A percentile compares a stretch with the other conserved stretches of the same genome.
Evolutionary conservation across 2,113 vertebrate genomes (phyloP).

Genomic region (Dissostichus mawsoni): DNA sequence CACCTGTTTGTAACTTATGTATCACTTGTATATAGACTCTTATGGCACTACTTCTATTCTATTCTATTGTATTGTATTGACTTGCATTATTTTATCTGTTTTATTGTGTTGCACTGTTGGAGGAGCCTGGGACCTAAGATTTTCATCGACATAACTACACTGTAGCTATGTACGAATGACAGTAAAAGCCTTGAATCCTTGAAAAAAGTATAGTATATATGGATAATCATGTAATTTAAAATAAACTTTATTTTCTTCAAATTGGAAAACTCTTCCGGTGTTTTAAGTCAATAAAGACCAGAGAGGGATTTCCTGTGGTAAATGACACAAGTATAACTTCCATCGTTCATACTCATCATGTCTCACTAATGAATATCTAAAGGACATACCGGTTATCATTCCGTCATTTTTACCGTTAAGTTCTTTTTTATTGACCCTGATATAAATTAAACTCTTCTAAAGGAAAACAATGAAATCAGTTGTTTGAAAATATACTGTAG

Average conservation of each 20-base stretch:
- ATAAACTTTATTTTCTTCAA: background rate
- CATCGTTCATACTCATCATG: background rate
- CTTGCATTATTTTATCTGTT: too few relatives aligned
- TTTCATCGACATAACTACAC: too few relatives aligned
- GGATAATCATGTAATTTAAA: background rate
- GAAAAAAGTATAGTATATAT: background rate
- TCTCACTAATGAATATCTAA: background rate
- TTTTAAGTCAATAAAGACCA: background rate
- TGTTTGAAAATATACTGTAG: background rate
- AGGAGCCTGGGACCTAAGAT: too few relatives aligned
- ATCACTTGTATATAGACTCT: too few relatives aligned
- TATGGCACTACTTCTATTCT: too few relatives aligned
- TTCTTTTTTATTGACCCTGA: background rate
- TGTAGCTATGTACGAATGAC: too few relatives aligned
- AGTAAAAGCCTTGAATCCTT: too few relatives aligned
- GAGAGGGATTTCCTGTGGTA: rapidly evolving
- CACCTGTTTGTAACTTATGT: too few relatives aligned
- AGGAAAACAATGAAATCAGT: background rate
- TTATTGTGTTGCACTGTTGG: too few relatives aligned
- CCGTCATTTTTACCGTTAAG: background rate
- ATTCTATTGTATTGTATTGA: too few relatives aligned
- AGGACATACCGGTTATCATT: background rate
- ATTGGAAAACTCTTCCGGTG: background rate
- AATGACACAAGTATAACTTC: background rate
- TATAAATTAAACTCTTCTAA: background rate